Conservation (phyloP, 2,888 invertebrate species). For the Torymus auratus region DNA sequence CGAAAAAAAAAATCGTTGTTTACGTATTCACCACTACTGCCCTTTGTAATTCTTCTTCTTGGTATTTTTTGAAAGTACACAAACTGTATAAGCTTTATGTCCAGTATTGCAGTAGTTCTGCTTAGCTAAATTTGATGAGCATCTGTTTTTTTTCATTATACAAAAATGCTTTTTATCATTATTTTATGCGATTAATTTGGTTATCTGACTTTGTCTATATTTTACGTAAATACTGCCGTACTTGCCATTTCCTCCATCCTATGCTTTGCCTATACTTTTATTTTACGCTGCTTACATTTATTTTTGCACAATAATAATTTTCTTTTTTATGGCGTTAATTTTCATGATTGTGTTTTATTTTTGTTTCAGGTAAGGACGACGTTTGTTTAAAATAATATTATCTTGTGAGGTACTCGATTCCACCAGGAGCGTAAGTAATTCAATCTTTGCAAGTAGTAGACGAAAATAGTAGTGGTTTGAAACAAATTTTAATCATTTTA, state of each 20-base stretch:
- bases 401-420: conserved; percentile 55
- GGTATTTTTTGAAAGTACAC: too few relatives aligned
- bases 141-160: too few relatives aligned
- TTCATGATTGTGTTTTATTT: conserved; percentile 42
- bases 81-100: too few relatives aligned
- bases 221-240: conserved; percentile 16
- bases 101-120: too few relatives aligned
- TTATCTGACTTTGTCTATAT: conserved; percentile 15
- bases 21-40: too few relatives aligned
- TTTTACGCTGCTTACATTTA: conserved; percentile 49
- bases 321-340: background rate
- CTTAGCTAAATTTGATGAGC: too few relatives aligned
- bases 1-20: too few relatives aligned
- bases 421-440: conserved; percentile 63
- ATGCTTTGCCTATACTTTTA: conserved; percentile 49
- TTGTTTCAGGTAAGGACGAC: conserved; percentile 73
- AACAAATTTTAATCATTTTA: too few relatives aligned
- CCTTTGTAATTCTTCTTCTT: too few relatives aligned
- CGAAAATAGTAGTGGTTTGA: background rate
- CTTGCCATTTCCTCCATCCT: conserved; percentile 54
- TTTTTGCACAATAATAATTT: conserved; percentile 8
- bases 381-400: conserved; percentile 33
- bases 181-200: conserved; percentile 4
- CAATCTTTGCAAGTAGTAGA: conserved; percentile 27
- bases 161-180: too few relatives aligned